phyloP scores from a whole-genome alignment of 2,113 vertebrate species.

The Onychorhynchus coronatus region DNA sequence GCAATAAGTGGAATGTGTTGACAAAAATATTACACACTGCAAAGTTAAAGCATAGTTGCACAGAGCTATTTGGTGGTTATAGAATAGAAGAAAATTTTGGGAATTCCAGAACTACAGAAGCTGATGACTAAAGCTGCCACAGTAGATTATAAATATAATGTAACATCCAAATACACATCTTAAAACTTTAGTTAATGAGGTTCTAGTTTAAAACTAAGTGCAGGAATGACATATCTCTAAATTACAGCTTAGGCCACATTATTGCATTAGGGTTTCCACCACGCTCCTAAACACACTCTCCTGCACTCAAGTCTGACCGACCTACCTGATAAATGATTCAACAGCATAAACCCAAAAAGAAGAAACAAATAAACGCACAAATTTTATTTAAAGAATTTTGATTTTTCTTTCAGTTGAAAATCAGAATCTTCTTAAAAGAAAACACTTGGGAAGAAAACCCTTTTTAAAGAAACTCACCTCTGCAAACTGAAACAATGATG shows the following conservation, averaged over 20 bases:
- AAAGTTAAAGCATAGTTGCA: background rate
- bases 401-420: background rate
- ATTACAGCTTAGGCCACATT: background rate
- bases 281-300: background rate
- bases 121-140: background rate
- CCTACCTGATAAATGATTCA: background rate
- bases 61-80: background rate
- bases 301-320: background rate
- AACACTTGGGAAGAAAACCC: background rate
- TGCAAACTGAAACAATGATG: constrained; percentile 83
- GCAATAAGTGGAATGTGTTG: background rate
- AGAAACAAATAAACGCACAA: background rate
- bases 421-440: background rate
- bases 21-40: background rate
- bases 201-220: background rate
- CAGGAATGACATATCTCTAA: background rate
- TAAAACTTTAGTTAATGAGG: background rate
- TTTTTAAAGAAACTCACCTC: constrained; percentile 76
- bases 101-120: background rate
- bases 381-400: background rate
- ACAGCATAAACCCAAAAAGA: background rate
- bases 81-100: background rate
- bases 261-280: background rate
- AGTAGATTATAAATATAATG: background rate
- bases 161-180: background rate